Conservation (phyloP, 2,888 invertebrate species). For the Ellobium chinense region DNA sequence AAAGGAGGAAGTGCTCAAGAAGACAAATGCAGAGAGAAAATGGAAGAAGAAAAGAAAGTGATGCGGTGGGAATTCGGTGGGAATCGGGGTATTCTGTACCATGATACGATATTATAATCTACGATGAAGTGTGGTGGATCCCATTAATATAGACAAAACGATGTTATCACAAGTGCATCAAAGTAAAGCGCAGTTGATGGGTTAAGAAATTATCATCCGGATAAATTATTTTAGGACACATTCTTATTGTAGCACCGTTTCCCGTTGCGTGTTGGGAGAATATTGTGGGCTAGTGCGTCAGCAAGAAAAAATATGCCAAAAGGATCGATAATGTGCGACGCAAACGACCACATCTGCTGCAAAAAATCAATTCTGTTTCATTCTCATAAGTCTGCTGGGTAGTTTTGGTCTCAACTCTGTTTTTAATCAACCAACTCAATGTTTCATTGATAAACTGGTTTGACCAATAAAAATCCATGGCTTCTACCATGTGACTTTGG, state of each 20-base stretch:
- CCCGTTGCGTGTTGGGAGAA: background rate
- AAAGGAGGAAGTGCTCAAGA: no score
- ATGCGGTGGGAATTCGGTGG: no score
- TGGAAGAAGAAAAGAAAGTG: no score
- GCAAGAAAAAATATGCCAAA: background rate
- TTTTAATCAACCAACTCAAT: background rate
- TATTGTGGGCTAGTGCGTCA: conserved; percentile 12
- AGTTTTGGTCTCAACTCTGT: background rate
- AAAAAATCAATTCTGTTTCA: conserved; percentile 2
- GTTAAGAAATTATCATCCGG: no score
- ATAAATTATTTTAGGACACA: background rate
- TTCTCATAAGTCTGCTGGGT: background rate
- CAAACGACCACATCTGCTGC: conserved; percentile 10
- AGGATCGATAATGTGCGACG: conserved; percentile 3
- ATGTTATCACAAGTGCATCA: no score
- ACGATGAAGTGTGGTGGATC: no score
- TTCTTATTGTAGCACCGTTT: background rate
- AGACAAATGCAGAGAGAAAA: no score
- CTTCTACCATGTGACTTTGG: conserved; percentile 20
- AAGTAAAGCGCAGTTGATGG: no score
- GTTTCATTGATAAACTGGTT: conserved; percentile 8
- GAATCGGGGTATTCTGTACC: no score
- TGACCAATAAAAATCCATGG: background rate
- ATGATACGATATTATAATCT: no score
- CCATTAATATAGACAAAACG: no score